Base-by-base conservation (phyloP, 2,113 vertebrate genomes). In the Elachura formosa region DNA sequence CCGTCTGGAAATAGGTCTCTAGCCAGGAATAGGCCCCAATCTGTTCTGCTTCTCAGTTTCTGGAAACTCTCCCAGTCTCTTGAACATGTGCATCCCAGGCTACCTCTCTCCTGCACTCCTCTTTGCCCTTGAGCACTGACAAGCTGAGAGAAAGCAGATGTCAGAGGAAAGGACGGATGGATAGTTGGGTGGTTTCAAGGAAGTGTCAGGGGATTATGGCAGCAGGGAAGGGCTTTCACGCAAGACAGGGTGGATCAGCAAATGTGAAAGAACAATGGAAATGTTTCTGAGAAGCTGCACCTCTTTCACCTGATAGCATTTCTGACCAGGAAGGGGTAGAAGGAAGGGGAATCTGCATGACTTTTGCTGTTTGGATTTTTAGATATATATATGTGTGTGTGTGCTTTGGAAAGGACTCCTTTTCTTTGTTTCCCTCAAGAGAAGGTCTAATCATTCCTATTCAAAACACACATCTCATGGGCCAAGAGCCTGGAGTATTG, bases 111-210 rank as follows among this genome's bases (percentile, higher is more conserved):
- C 90, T 93, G 63, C 17, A 2, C 91, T 95, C 91, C 67, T 96
- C 81, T 96, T 86, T 93, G 96, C 94, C 94, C 95, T 96, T 96
- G 93, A 96, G 94, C 91, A 93, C 82, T 91, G 90, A 96, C 93
- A 96, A 80, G 85, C 93, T 96, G 96, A 97, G 87, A 85, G 93
- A 94, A 96, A 96, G 94, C 94, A 97, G 96, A 96, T 97, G 93
- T 96, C 90, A 89, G 86, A 84, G 87, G 66, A 69, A 85, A 84
- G 93, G 86, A 96, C 14, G 87, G 93, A 91, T 95, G 91, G 93
- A 93, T 88, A 96, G 91, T 86, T 97, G 95, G 94, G 94, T 96
- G 94, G 82, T 94, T 97, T 95, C 90, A 71, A 90, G 87, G 56
- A 80, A 94, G 59, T 59, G 33, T 71, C 90, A 10, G 85, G 91